Conservation (phyloP, 2,888 invertebrate species). For the Helicoverpa assulta region DNA sequence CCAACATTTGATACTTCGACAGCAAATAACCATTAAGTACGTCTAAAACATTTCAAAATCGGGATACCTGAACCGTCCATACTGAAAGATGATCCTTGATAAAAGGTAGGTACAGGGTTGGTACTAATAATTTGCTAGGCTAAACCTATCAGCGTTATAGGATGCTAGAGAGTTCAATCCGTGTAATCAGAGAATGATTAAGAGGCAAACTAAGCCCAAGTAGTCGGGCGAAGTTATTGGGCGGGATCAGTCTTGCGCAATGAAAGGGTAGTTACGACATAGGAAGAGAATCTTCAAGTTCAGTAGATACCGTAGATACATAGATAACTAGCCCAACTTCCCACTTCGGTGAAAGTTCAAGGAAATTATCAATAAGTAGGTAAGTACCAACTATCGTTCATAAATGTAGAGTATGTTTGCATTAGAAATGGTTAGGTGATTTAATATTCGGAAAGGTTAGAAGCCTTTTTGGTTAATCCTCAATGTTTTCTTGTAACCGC, state of each 20-base stretch:
- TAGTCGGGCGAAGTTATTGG: slow-evolving; percentile 63
- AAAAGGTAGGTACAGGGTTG: not conserved
- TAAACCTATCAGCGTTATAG: slow-evolving; percentile 32
- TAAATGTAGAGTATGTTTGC: slow-evolving; percentile 5
- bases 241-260: slow-evolving; percentile 59
- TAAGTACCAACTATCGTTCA: not conserved
- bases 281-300: slow-evolving; percentile 41
- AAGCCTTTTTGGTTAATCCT: not conserved
- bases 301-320: slow-evolving; percentile 14
- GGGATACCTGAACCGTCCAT: no score
- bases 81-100: slow-evolving; percentile 21
- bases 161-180: slow-evolving; percentile 22
- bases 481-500: slow-evolving; percentile 14
- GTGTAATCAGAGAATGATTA: slow-evolving; percentile 35
- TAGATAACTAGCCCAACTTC: slow-evolving; percentile 43
- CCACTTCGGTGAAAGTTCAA: slow-evolving; percentile 28
- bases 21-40: not conserved
- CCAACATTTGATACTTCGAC: not conserved
- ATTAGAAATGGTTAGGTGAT: not conserved
- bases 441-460: slow-evolving; percentile 1
- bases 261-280: slow-evolving; percentile 49
- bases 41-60: not conserved
- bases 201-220: slow-evolving; percentile 48
- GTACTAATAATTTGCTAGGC: not conserved
- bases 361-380: slow-evolving; percentile 28